phyloP scores from a whole-genome alignment of 2,113 vertebrate species.

The Cynopterus brachyotis region DNA sequence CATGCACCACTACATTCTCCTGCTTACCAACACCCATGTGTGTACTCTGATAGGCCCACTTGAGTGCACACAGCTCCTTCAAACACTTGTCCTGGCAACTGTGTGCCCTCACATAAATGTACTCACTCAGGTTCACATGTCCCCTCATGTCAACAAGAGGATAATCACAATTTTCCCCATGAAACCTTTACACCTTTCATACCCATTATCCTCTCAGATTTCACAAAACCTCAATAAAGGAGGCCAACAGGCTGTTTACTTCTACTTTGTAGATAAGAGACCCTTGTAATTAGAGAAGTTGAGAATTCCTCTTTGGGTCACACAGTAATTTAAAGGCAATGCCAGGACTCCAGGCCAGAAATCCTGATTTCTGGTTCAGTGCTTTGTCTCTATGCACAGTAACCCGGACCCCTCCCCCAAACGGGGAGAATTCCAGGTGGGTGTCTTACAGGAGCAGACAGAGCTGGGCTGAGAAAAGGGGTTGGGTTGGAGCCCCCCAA shows the following conservation, averaged over 20 bases:
- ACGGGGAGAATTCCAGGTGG: not conserved
- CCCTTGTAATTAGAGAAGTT: not conserved
- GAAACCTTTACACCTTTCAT: not conserved
- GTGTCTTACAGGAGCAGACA: not conserved
- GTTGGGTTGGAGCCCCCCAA: not conserved
- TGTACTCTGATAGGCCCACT: not conserved
- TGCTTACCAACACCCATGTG: not conserved
- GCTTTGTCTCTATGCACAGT: not conserved
- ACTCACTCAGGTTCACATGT: not conserved
- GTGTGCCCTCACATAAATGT: not conserved
- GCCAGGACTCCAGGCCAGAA: not conserved
- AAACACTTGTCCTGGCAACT: not conserved
- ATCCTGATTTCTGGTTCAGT: not conserved
- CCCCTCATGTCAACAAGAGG: not conserved
- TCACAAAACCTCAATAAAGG: not conserved
- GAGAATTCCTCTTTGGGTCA: not conserved
- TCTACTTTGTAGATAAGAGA: not conserved
- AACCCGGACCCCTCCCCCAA: not conserved
- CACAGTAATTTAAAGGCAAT: not conserved
- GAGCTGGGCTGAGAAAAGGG: not conserved
- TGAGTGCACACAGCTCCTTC: not conserved
- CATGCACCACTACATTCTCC: not conserved
- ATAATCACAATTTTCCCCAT: not conserved
- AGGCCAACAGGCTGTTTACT: not conserved
- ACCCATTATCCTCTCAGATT: not conserved